These are phyloP conservation scores for Solea solea DNA, from an alignment of 2,113 vertebrate species.

Conservation along the genomic window DNA sequence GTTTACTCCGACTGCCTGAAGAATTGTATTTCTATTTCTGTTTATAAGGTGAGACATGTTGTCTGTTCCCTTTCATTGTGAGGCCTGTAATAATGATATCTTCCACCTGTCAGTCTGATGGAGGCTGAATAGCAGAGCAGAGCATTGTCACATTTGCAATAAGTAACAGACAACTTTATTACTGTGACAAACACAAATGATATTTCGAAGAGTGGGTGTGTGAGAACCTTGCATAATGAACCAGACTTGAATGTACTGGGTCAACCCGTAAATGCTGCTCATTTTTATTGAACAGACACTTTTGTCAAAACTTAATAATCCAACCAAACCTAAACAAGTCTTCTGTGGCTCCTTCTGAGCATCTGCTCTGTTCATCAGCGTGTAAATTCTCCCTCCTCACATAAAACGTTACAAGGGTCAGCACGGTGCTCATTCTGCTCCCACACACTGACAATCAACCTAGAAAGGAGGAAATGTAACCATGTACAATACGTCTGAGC, in stretches of 20 bases:
- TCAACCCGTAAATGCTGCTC: not conserved
- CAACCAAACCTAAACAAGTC: slow-evolving; percentile 3
- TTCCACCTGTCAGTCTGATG: slow-evolving; percentile 53
- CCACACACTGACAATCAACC: not conserved
- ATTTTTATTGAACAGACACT: not conserved
- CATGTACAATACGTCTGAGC: not conserved
- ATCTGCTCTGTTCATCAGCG: slow-evolving; percentile 7
- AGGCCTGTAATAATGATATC: slow-evolving; percentile 52
- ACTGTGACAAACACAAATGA: slow-evolving; percentile 4
- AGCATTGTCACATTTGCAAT: slow-evolving; percentile 43
- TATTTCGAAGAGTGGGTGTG: slow-evolving; percentile 6
- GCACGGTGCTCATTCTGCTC: not conserved
- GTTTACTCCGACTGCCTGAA: slow-evolving; percentile 40
- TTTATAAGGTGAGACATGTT: slow-evolving; percentile 37
- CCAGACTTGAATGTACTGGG: slow-evolving; percentile 14
- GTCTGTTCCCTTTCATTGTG: slow-evolving; percentile 39
- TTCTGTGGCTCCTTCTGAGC: slow-evolving; percentile 1
- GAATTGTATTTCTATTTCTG: slow-evolving; percentile 37
- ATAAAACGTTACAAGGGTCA: not conserved
- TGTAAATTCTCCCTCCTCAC: not conserved
- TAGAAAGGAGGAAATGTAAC: not conserved
- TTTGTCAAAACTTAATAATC: slow-evolving; percentile 10
- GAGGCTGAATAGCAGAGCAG: slow-evolving; percentile 34
- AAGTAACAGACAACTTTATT: slow-evolving; percentile 21
- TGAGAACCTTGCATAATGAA: slow-evolving; percentile 25